Percentiles rank a stretch among this genome's conserved stretches.
Conservation (phyloP, 2,113 vertebrate species). For the Cynocephalus volans region DNA sequence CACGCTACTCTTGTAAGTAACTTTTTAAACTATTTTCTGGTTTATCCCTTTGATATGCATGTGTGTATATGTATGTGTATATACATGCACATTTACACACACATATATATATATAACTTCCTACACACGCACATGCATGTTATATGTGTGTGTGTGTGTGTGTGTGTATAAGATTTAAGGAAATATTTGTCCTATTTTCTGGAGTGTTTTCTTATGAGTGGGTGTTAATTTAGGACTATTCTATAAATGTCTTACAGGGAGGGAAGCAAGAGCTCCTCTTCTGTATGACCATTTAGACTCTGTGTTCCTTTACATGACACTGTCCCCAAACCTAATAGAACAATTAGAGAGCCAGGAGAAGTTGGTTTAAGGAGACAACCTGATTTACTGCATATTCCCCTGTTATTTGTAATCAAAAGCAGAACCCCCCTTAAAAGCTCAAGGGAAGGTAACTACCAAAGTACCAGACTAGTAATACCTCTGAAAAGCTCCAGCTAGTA, state of each 20-base stretch:
- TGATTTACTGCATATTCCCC: not conserved
- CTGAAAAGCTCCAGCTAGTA: not conserved
- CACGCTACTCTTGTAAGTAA: not conserved
- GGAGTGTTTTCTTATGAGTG: not conserved
- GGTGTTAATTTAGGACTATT: not conserved
- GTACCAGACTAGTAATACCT: not conserved
- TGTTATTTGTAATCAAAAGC: not conserved
- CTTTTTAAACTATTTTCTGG: not conserved
- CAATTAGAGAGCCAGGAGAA: not conserved
- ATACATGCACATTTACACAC: too few species aligned
- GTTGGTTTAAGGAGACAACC: not conserved
- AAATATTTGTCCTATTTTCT: not conserved
- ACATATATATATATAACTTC: too few species aligned
- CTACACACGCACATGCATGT: not conserved
- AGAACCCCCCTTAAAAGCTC: not conserved
- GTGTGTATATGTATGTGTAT: rapidly evolving
- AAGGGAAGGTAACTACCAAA: not conserved
- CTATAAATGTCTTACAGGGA: not conserved
- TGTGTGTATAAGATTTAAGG: not conserved
- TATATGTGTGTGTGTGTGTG: not conserved
- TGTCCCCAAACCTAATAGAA: not conserved
- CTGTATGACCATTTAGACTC: rapidly evolving
- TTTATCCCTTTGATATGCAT: not conserved
- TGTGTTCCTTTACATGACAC: not conserved
- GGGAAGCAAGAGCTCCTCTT: rapidly evolving